Evolutionary conservation across 2,113 vertebrate genomes (phyloP), one percentile per base, ranked within the genome.

Genomic region (Aramus guarauna): DNA sequence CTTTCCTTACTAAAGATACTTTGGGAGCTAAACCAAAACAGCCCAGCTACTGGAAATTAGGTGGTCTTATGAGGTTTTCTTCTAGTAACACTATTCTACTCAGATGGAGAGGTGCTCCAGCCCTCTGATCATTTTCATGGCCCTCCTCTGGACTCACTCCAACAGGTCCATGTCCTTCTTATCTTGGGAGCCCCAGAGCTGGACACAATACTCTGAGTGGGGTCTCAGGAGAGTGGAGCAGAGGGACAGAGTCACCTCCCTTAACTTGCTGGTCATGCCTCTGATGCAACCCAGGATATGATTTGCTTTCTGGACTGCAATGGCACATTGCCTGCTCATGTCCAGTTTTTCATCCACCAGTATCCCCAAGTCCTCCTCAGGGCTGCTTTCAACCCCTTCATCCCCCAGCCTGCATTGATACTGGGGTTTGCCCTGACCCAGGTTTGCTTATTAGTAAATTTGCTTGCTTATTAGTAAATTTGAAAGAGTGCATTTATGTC

Each of bases 231-330:
- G 43, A n/a, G 34, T 8, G 8, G 41, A 69, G 21, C 0, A 86
- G 36, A 73, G 17, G 8, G 30, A 2, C 3, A 76, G 34, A 80
- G 76, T 80, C 13, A 14, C 15, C 34, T 62, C 13, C 21, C 17
- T 55, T 0, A 0, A 27, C 19, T 12, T 2, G 0, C 23, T 63
- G 37, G 3, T 8, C 13, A 15, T 0, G 0, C 7, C 41, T 7
- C 12, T 7, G 24, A 24, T 62, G 23, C 7, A 81, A 29, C 19
- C 29, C 24, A 45, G 29, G 45, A 18, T 27, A 8, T 0, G 0
- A 7, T 3, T 43, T 7, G 7, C 11, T 4, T 75, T 50, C 24
- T 67, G 53, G 22, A 14, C 11, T 56, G 34, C 1, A 1, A 60
- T 8, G 1, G 1, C 5, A 30, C 3, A 9, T 32, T 71, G 15